Percentiles rank a stretch among this genome's conserved stretches.
Conservation (phyloP, 1,140 invertebrate genomes). For the Diabrotica virgifera region DNA sequence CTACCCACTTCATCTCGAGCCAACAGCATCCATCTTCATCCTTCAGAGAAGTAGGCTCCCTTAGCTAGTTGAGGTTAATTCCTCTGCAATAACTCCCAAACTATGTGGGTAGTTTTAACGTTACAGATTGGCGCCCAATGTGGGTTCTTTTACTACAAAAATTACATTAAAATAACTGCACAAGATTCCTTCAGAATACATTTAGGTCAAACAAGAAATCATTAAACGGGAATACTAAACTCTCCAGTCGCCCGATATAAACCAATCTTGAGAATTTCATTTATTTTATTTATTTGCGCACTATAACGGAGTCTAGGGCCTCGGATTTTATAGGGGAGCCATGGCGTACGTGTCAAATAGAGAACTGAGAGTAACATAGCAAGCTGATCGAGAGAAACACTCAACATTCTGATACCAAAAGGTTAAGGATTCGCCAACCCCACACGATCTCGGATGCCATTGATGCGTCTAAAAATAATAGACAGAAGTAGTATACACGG, state of each 20-base stretch:
- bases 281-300: background rate
- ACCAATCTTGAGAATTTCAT: background rate
- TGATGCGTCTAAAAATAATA: slow-evolving; percentile 2
- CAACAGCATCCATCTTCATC: too few species aligned
- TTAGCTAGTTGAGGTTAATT: too few species aligned
- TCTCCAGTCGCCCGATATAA: background rate
- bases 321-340: background rate
- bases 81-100: too few species aligned
- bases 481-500: background rate
- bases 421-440: background rate
- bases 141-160: background rate
- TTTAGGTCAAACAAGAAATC: background rate
- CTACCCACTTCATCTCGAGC: too few species aligned
- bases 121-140: too few species aligned
- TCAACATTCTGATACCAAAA: background rate
- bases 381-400: background rate
- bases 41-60: too few species aligned
- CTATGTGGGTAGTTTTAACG: too few species aligned
- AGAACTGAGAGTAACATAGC: background rate
- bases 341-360: background rate
- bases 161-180: background rate
- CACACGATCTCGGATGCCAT: background rate
- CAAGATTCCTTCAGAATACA: background rate
- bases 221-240: background rate
- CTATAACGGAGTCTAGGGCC: background rate